Conservation (phyloP, 2,888 invertebrate species). For the Caenorhabditis japonica region DNA sequence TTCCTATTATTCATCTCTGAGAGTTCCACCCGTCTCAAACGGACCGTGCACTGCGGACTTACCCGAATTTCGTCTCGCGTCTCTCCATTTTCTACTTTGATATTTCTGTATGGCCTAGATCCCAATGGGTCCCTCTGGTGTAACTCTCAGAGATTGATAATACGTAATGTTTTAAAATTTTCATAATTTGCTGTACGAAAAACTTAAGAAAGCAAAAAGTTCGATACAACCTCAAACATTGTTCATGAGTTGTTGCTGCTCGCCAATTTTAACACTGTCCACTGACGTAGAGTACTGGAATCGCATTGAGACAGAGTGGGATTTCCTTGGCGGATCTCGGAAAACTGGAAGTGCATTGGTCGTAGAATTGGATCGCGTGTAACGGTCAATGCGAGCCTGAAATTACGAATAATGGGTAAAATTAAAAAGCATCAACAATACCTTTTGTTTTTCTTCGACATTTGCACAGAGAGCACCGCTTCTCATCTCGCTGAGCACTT, state of each 20-base stretch:
- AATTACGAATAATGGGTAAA: constrained; percentile 1
- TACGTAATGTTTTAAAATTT: too few species aligned
- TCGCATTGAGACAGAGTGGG: constrained; percentile 48
- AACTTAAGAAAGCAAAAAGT: too few species aligned
- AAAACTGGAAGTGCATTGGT: constrained; percentile 18
- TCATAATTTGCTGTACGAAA: too few species aligned
- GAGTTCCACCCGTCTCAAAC: too few species aligned
- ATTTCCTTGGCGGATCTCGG: constrained; percentile 48
- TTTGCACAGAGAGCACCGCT: constrained; percentile 70
- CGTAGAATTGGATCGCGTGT: constrained; percentile 35
- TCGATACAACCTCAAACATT: too few species aligned
- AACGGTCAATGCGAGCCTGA: constrained; percentile 38
- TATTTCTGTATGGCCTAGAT: too few species aligned
- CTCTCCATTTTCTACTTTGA: too few species aligned
- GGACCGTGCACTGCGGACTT: too few species aligned
- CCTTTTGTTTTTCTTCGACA: constrained; percentile 50
- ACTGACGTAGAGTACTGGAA: constrained; percentile 50
- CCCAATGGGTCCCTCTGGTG: too few species aligned
- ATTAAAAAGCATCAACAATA: neutral
- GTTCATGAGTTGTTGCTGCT: constrained; percentile 31
- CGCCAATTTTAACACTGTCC: constrained; percentile 33
- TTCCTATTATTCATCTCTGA: too few species aligned
- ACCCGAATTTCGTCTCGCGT: too few species aligned
- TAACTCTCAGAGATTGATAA: too few species aligned
- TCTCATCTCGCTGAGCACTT: constrained; percentile 73